phyloP scores from a whole-genome alignment of 2,797 vertebrate genomes.

The Lutjanus argentimaculatus region DNA sequence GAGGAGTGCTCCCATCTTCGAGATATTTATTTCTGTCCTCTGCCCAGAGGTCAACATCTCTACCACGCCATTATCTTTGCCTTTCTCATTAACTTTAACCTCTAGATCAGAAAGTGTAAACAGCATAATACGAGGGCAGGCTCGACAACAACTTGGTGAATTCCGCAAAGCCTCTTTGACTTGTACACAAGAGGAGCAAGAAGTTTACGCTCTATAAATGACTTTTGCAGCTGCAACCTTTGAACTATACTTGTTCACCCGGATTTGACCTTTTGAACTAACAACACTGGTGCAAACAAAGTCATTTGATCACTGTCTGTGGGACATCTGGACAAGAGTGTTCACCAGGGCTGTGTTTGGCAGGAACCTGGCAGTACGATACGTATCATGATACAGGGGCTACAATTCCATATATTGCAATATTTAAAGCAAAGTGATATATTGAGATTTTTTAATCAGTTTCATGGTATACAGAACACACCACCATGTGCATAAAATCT shows the following conservation, averaged over 20 bases:
- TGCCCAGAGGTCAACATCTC: slow-evolving; percentile 47
- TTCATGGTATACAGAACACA: too few species aligned
- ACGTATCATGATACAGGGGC: too few species aligned
- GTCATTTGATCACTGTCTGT: not conserved
- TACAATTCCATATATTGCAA: too few species aligned
- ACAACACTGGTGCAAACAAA: slow-evolving; percentile 12
- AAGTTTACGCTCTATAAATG: not conserved
- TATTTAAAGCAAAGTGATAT: too few species aligned
- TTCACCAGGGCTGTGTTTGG: too few species aligned
- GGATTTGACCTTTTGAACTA: slow-evolving; percentile 32
- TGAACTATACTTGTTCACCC: slow-evolving; percentile 18
- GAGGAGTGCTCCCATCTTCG: slow-evolving; percentile 26
- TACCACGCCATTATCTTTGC: slow-evolving; percentile 34
- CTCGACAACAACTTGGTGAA: not conserved
- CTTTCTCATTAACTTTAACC: slow-evolving; percentile 49
- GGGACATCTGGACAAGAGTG: slow-evolving; percentile 13
- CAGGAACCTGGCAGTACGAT: too few species aligned
- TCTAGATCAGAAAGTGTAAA: slow-evolving; percentile 19
- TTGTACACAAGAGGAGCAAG: not conserved
- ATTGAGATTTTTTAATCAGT: too few species aligned
- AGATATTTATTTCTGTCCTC: slow-evolving; percentile 46
- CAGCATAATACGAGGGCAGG: not conserved
- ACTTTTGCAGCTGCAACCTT: slow-evolving; percentile 40
- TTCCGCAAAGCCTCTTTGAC: not conserved
- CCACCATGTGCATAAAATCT: too few species aligned